Evolutionary conservation across 2,113 vertebrate genomes (phyloP).

Genomic region (Hystrix cristata): DNA sequence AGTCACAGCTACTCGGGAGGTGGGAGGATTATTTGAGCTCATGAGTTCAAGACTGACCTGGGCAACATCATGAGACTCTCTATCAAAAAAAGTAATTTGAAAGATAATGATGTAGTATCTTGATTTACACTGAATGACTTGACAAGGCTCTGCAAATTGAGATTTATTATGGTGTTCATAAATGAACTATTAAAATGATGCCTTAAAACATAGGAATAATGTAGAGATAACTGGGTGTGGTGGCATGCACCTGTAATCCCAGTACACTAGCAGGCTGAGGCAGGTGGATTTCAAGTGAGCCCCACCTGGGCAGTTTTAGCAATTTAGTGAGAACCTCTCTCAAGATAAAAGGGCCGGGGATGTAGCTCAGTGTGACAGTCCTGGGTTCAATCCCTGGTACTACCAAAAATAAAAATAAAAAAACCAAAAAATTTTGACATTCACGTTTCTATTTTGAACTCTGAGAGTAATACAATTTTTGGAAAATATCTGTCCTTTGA

Average conservation of each 20-base stretch:
- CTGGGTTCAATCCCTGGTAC: not conserved
- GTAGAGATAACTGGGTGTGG: not conserved
- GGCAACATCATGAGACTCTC: not conserved
- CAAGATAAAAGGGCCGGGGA: not conserved
- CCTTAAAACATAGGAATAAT: not conserved
- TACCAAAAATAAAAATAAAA: not conserved
- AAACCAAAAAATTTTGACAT: not conserved
- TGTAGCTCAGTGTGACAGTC: not conserved
- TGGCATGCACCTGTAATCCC: not conserved
- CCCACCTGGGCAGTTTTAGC: not conserved
- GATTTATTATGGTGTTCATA: not conserved
- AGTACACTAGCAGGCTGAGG: not conserved
- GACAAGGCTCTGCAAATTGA: not conserved
- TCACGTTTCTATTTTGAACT: not conserved
- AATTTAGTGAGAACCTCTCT: not conserved
- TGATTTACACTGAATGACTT: constrained; percentile 7
- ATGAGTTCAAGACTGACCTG: not conserved
- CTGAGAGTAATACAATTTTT: not conserved
- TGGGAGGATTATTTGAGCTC: not conserved
- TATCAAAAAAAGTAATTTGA: not conserved
- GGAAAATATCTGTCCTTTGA: not conserved
- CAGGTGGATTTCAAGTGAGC: not conserved
- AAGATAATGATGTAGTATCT: not conserved
- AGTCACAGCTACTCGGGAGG: not conserved
- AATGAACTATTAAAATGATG: not conserved